Evolutionary conservation across 2,113 vertebrate species (phyloP).

Genomic region (Menidia beryllina): DNA sequence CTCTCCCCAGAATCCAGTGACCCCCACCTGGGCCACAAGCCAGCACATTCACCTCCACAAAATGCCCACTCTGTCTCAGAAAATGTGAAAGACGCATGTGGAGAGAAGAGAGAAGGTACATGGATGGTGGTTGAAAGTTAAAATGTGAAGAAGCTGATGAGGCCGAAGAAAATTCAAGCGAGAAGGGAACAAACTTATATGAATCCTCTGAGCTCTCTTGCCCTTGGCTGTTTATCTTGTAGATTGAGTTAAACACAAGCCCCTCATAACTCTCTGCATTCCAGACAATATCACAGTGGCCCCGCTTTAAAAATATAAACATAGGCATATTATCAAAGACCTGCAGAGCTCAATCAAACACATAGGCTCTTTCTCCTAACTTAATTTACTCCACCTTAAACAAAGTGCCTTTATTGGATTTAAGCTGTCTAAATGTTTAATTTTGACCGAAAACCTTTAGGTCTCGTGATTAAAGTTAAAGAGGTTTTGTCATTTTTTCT

Average conservation of each 20-base stretch:
- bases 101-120: neutral
- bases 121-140: slow-evolving; percentile 1
- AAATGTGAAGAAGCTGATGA: slow-evolving; percentile 5
- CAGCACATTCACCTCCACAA: slow-evolving; percentile 45
- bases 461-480: slow-evolving; percentile 60
- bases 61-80: slow-evolving; percentile 32
- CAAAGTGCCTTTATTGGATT: slow-evolving; percentile 71
- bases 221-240: slow-evolving; percentile 74
- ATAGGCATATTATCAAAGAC: slow-evolving; percentile 72
- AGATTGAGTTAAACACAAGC: slow-evolving; percentile 75
- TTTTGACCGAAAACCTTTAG: slow-evolving; percentile 55
- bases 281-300: slow-evolving; percentile 81
- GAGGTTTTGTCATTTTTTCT: slow-evolving; percentile 60
- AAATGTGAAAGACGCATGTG: slow-evolving; percentile 37
- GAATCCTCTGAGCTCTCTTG: slow-evolving; percentile 57
- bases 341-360: slow-evolving; percentile 66
- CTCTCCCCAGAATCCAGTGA: slow-evolving; percentile 49
- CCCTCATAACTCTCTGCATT: slow-evolving; percentile 76
- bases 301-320: slow-evolving; percentile 75
- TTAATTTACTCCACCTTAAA: slow-evolving; percentile 64
- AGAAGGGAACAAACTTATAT: slow-evolving; percentile 44
- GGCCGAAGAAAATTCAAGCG: slow-evolving; percentile 7
- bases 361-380: slow-evolving; percentile 69
- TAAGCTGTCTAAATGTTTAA: slow-evolving; percentile 67
- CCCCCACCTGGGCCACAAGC: slow-evolving; percentile 61